phyloP scores from a whole-genome alignment of 2,888 invertebrate genomes.

The Lepidocyrtoides sp. region DNA sequence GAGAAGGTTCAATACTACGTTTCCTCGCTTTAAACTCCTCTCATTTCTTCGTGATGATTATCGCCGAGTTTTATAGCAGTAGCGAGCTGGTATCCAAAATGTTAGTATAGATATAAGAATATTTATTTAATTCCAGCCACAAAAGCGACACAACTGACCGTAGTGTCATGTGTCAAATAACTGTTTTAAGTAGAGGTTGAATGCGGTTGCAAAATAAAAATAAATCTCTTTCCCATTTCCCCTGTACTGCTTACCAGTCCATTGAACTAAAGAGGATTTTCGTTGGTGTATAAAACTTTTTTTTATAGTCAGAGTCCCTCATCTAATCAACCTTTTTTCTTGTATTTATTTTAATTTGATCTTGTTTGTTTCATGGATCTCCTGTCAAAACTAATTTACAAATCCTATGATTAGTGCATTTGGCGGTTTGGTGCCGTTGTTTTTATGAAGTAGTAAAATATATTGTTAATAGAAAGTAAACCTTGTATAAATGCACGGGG shows the following conservation, averaged over 20 bases:
- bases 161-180: background rate
- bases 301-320: background rate
- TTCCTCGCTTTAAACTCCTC: background rate
- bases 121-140: constrained; percentile 8
- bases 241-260: background rate
- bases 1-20: background rate
- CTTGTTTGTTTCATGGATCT: background rate
- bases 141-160: background rate
- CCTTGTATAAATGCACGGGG: background rate
- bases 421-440: background rate
- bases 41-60: background rate
- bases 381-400: constrained; percentile 18
- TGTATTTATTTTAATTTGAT: constrained; percentile 30
- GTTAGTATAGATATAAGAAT: background rate
- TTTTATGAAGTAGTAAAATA: background rate
- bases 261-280: background rate
- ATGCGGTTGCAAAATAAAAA: background rate
- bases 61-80: too few relatives aligned
- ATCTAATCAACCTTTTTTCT: constrained; percentile 8
- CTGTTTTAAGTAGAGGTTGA: background rate
- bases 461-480: background rate
- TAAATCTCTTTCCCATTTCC: background rate
- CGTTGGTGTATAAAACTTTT: background rate
- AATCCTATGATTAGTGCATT: constrained; percentile 25
- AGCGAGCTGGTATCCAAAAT: background rate